Conservation (phyloP, 2,113 vertebrate genomes). For the Murina feae region DNA sequence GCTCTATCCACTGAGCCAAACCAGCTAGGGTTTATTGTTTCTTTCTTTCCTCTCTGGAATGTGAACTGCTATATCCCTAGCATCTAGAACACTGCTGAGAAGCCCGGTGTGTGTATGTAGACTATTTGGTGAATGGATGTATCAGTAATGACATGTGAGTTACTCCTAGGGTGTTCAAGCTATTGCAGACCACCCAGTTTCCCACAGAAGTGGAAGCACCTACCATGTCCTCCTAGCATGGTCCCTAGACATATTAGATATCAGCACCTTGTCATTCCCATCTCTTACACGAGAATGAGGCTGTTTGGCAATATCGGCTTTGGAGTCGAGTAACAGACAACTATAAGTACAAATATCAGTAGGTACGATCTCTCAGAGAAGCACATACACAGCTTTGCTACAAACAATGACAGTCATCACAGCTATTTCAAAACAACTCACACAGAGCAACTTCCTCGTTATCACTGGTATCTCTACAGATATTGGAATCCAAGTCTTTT, state of each 20-base stretch:
- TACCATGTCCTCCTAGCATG: not conserved
- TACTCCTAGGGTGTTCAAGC: not conserved
- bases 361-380: slow-evolving; percentile 37
- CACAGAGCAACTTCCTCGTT: not conserved
- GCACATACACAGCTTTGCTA: not conserved
- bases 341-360: slow-evolving; percentile 39
- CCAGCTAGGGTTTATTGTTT: too few relatives aligned
- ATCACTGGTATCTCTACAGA: slow-evolving; percentile 55
- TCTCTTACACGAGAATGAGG: slow-evolving; percentile 39
- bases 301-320: slow-evolving; percentile 40
- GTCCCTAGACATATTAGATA: not conserved
- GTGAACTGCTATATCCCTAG: not conserved
- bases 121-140: not conserved
- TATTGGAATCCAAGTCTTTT: slow-evolving; percentile 56
- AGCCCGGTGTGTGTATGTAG: not conserved
- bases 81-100: not conserved
- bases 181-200: not conserved
- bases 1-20: too few relatives aligned
- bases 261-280: not conserved
- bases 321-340: slow-evolving; percentile 54
- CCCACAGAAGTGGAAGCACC: not conserved
- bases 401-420: slow-evolving; percentile 29
- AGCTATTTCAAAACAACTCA: slow-evolving; percentile 38
- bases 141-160: not conserved
- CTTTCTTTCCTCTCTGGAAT: not conserved